Conservation (phyloP, 2,797 vertebrate species). For the Pantherophis vulpinus region DNA sequence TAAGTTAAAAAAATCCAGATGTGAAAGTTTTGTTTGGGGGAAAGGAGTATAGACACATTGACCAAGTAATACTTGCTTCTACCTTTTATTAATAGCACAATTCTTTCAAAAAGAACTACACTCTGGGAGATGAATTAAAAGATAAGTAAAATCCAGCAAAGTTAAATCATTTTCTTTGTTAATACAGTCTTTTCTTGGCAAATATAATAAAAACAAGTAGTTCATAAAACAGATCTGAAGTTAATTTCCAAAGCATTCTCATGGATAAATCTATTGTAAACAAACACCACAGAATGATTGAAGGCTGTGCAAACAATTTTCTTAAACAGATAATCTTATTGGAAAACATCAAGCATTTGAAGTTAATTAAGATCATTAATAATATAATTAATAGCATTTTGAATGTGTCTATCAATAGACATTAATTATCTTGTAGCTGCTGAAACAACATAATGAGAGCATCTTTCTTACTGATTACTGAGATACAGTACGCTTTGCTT, state of each 20-base stretch:
- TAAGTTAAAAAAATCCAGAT: background rate
- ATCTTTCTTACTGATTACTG: constrained; percentile 58
- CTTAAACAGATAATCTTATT: constrained; percentile 52
- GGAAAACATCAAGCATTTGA: constrained; percentile 53
- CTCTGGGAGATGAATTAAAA: constrained; percentile 18
- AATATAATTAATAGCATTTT: constrained; percentile 72
- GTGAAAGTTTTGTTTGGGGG: constrained; percentile 7
- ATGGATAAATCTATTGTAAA: constrained; percentile 46
- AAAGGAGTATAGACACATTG: constrained; percentile 7
- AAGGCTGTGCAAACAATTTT: constrained; percentile 29
- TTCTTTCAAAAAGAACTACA: constrained; percentile 19
- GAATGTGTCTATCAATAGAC: constrained; percentile 63
- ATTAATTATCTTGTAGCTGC: constrained; percentile 69
- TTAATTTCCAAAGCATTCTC: constrained; percentile 52
- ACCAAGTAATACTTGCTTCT: constrained; percentile 22
- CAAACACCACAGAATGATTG: constrained; percentile 41
- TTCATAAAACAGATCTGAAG: constrained; percentile 45
- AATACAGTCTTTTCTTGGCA: constrained; percentile 48
- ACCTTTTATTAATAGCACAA: constrained; percentile 29
- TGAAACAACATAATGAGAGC: constrained; percentile 63
- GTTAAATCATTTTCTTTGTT: constrained; percentile 51
- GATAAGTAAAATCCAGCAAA: constrained; percentile 45
- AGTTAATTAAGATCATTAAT: constrained; percentile 73
- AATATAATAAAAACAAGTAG: background rate
- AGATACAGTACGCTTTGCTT: constrained; percentile 39